These are phyloP conservation scores for Lucilia cuprina DNA, from an alignment of 1,140 invertebrate genomes.

Conservation along the genomic window DNA sequence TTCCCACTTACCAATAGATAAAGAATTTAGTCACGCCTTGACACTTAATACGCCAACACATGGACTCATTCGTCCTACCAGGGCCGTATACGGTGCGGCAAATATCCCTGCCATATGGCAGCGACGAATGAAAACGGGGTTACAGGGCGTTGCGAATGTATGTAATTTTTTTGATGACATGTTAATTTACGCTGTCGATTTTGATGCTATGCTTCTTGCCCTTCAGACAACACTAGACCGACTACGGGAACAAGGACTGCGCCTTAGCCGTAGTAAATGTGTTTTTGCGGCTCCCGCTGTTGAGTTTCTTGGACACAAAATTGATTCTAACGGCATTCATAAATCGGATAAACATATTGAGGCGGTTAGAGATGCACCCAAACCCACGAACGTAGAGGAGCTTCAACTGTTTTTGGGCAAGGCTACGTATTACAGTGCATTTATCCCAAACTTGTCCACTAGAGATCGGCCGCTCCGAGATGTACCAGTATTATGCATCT, in stretches of 20 bases:
- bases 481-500: neutral
- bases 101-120: neutral
- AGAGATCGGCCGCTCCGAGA: neutral
- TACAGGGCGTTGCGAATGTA: neutral
- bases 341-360: neutral
- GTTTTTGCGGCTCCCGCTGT: constrained; percentile 2
- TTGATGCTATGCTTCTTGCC: neutral
- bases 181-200: neutral
- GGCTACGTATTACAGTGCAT: neutral
- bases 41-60: neutral
- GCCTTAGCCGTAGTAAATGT: neutral
- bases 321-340: neutral
- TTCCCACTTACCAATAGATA: neutral
- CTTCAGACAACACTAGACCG: neutral
- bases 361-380: constrained; percentile 10
- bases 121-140: neutral
- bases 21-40: neutral
- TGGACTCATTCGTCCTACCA: neutral
- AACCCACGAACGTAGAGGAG: constrained; percentile 9
- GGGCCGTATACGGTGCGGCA: neutral
- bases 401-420: constrained; percentile 28
- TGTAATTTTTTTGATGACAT: neutral
- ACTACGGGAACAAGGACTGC: neutral
- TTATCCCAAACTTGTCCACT: constrained; percentile 1
- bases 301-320: constrained; percentile 9